Evolutionary conservation across 92 coral and sea anemone species (phyloP), one percentile per base, ranked within the genome.

Genomic region (Virgularia gustaviana): DNA sequence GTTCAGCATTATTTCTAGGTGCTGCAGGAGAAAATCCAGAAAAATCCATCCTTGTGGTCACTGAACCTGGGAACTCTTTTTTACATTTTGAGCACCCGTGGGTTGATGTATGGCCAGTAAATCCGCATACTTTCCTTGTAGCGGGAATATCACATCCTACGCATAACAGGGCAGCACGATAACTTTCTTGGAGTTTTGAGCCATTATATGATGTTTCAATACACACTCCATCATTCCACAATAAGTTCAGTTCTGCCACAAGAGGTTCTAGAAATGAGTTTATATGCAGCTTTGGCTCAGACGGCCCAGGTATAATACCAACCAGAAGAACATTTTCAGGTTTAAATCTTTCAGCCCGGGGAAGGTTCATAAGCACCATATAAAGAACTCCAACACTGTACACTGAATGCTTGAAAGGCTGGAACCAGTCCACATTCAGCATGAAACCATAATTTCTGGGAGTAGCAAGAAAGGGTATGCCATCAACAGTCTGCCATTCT

Each of bases 91-190:
- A 82, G 35, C 87, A 85, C n/a, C 90, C 87, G 33, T 59, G 62
- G 22, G 28, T 16, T 16, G 82, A 65, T 33, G 47, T 51, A 42
- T 78, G 62, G 1, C 71, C 81, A 41, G 79, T 78, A 39, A 86
- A 86, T 3, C 87, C 90, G 75, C 90, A 78, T 8, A 86, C 82
- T 38, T 87, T 78, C 5, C 90, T 54, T 27, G 90, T 76, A 11
- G 86, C 90, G 19, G 90, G 90, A 13, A 85, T 76, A 43, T 81
- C 86, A 51, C 86, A 85, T 27, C 85, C 89, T 42, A 84, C 36
- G 47, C 88, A 84, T 12, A 70, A 71, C 55, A 80, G 73, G 49
- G 73, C 81, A n/a, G 71, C 85, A 58, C 53, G 78, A 31, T 57
- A 19, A 28, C 18, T 28, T 15, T 47, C 20, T 47, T 47, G 6